Conservation (phyloP, 2,113 vertebrate genomes). For the Urocitellus parryii region DNA sequence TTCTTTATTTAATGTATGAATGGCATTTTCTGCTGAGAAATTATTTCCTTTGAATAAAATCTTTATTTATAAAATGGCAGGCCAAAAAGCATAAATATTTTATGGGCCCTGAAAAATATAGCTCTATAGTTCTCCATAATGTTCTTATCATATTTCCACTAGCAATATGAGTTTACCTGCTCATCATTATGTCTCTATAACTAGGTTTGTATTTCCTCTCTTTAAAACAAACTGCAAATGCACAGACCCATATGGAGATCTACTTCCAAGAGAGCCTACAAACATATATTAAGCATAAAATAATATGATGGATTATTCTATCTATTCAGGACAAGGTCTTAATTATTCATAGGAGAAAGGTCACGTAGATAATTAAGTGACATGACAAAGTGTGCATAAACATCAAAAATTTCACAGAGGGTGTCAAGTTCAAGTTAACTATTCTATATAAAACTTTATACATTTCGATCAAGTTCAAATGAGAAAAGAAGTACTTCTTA, state of each 20-base stretch:
- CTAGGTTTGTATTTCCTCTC: not conserved
- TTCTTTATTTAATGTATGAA: not conserved
- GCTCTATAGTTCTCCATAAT: not conserved
- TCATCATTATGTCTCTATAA: not conserved
- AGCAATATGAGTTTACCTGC: not conserved
- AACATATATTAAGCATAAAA: not conserved
- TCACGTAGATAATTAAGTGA: not conserved
- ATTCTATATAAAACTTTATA: not conserved
- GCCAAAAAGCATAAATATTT: not conserved
- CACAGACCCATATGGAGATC: not conserved
- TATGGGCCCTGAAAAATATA: not conserved
- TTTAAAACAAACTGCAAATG: constrained; percentile 25
- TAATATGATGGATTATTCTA: not conserved
- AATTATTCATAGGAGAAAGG: not conserved
- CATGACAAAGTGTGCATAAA: constrained; percentile 13
- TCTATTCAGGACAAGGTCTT: not conserved
- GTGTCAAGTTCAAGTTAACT: not conserved
- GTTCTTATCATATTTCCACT: not conserved
- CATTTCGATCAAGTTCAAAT: constrained; percentile 29
- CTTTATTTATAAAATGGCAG: not conserved
- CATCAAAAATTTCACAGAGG: not conserved
- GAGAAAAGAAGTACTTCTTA: not conserved
- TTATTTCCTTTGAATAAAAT: constrained; percentile 13
- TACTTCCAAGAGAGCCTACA: not conserved
- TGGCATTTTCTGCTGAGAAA: constrained; percentile 36